phyloP scores from a whole-genome alignment of 2,113 vertebrate genomes.

The Cynoglossus semilaevis region DNA sequence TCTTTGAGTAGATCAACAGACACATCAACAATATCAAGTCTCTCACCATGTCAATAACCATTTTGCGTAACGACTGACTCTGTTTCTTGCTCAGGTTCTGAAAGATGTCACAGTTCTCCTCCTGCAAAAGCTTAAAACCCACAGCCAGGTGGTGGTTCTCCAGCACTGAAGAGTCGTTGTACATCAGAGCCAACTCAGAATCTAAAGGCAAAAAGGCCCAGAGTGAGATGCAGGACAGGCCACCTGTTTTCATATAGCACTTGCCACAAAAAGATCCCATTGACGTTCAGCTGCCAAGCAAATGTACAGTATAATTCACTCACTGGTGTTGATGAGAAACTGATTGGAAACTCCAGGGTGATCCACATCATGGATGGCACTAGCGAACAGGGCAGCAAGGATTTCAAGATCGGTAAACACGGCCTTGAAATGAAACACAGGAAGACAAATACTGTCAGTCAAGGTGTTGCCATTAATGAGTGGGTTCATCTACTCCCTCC shows the following conservation, averaged over 20 bases:
- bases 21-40: background rate
- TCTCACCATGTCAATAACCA: constrained; percentile 89
- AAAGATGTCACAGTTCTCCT: constrained; percentile 91
- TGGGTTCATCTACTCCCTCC: too few relatives aligned
- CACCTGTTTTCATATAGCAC: too few relatives aligned
- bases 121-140: constrained; percentile 91
- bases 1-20: too few relatives aligned
- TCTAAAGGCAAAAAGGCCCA: constrained; percentile 65
- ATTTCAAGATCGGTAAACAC: constrained; percentile 92
- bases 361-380: constrained; percentile 91
- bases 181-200: constrained; percentile 91
- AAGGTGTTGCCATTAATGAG: background rate
- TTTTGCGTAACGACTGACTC: constrained; percentile 84
- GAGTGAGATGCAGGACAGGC: too few relatives aligned
- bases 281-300: too few relatives aligned
- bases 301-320: too few relatives aligned
- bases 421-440: constrained; percentile 68
- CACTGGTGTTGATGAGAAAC: constrained; percentile 95
- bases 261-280: too few relatives aligned
- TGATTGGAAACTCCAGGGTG: constrained; percentile 93
- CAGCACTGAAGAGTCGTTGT: constrained; percentile 88
- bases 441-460: constrained; percentile 2
- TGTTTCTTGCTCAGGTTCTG: constrained; percentile 88
- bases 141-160: constrained; percentile 93
- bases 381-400: constrained; percentile 87